A percentile compares a stretch with the other conserved stretches of the same genome.
These are phyloP conservation scores for Hydrotaea diabolus DNA, from an alignment of 2,888 invertebrate genomes.

Conservation along the genomic window DNA sequence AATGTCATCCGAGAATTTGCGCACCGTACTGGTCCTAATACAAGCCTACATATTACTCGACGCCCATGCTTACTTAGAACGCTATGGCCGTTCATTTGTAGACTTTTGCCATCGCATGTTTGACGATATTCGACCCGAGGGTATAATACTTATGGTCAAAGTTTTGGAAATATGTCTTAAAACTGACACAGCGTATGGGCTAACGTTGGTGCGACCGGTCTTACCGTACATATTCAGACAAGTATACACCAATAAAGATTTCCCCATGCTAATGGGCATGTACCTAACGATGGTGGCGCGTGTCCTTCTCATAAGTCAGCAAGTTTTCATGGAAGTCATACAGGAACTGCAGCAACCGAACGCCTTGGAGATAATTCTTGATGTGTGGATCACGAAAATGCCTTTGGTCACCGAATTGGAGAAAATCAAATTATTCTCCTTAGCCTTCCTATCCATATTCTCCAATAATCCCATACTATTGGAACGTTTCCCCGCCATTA, in stretches of 20 bases:
- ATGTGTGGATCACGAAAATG: conserved; percentile 91
- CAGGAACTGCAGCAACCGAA: conserved; percentile 83
- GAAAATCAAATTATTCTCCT: conserved; percentile 90
- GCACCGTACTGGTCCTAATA: conserved; percentile 89
- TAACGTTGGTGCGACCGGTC: conserved; percentile 86
- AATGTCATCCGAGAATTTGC: conserved; percentile 90
- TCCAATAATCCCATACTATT: conserved; percentile 87
- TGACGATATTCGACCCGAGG: conserved; percentile 89
- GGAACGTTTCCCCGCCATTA: conserved; percentile 87
- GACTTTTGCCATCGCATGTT: conserved; percentile 87
- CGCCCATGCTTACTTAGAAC: conserved; percentile 88
- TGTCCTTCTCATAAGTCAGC: conserved; percentile 87
- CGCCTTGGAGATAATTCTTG: conserved; percentile 87
- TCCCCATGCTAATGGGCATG: conserved; percentile 88
- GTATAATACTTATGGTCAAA: conserved; percentile 87
- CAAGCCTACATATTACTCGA: conserved; percentile 91
- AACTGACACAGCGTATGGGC: conserved; percentile 87
- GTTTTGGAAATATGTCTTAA: conserved; percentile 89
- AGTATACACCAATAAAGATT: conserved; percentile 86
- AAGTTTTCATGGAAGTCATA: conserved; percentile 83
- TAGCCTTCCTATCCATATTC: conserved; percentile 86
- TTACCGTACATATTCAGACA: conserved; percentile 84
- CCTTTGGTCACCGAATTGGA: conserved; percentile 89
- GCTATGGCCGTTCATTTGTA: conserved; percentile 87
- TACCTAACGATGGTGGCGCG: conserved; percentile 90